Base-by-base conservation (phyloP, 2,113 vertebrate genomes). In the Labeo rohita region DNA sequence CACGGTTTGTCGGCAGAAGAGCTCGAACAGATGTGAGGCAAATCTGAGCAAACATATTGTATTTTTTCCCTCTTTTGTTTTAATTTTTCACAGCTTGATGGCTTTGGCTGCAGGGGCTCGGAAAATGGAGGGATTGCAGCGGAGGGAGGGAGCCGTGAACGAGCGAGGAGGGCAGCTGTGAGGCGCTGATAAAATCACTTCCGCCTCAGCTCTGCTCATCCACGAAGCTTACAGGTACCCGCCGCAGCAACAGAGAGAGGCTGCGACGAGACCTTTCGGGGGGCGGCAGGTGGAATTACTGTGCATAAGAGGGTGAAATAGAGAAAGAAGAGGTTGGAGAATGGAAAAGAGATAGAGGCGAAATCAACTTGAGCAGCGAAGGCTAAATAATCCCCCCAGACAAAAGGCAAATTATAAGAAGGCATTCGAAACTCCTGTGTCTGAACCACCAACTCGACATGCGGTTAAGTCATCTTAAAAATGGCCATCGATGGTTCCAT, bases 41-140 rank as follows among this genome's bases (percentile, higher is more conserved):
- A 88, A 91, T 90, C 89, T 87, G 88, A 91, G 81, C 83, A 91
- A 90, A 89, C 59, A 63, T 56, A 12, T 66, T 50, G 70, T 82
- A 85, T 85, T 66, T 88, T 87, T 85, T 89, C 28, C 59, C 86
- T 65, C 79, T 91, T 89, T 91, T 91, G 85, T 92, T 92, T 89
- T 23, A 91, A 89, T 89, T 89, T 87, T 89, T 90, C 85, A 79
- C 70, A 82, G 87, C 68, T 83, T 88, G 89, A 65, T 89, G 89
- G 86, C 86, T 85, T 90, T 90, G 90, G 84, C 81, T 9, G 15
- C 49, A 59, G 77, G 81, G 90, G 84, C 85, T 79, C 36, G 18
- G 80, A 56, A 50, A 80, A 88, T 81, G 16, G 83, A 83, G 52
- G 28, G 66, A 65, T 13, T 59, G 78, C 66, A 23, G 28, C 21